Conservation (phyloP, 2,797 vertebrate genomes). For the Sebastes kiyomatsui region DNA sequence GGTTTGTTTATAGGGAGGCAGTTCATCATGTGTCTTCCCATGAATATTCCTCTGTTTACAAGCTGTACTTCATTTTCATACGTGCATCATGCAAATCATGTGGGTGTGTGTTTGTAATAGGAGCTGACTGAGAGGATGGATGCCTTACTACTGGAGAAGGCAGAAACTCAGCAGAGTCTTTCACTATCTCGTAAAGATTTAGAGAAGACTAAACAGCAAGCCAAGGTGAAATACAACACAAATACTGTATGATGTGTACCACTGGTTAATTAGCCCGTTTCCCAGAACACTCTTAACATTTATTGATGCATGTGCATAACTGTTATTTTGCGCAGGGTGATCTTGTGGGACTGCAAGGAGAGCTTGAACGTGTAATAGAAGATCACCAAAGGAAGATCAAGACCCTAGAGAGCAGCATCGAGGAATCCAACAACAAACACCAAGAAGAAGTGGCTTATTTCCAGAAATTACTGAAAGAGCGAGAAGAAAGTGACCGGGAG, state of each 20-base stretch:
- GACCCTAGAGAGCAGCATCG: slow-evolving; percentile 80
- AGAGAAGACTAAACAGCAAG: slow-evolving; percentile 83
- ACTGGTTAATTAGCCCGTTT: neutral
- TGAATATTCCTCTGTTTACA: neutral
- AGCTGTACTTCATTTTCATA: neutral
- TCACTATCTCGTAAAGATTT: slow-evolving; percentile 87
- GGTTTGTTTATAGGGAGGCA: slow-evolving; percentile 74
- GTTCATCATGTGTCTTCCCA: neutral
- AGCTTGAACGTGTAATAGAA: slow-evolving; percentile 77
- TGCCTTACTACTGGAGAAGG: slow-evolving; percentile 91
- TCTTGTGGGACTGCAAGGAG: slow-evolving; percentile 76
- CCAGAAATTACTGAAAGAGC: slow-evolving; percentile 84
- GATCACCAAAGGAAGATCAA: slow-evolving; percentile 81
- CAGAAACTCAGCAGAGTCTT: slow-evolving; percentile 91
- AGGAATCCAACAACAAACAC: slow-evolving; percentile 77
- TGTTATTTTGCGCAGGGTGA: slow-evolving; percentile 79
- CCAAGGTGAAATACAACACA: slow-evolving; percentile 81
- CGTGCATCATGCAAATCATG: neutral
- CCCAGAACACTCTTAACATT: neutral
- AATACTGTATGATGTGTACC: neutral
- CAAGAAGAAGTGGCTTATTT: slow-evolving; percentile 82
- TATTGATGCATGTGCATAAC: neutral
- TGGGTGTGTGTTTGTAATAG: slow-evolving; percentile 73
- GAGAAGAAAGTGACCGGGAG: slow-evolving; percentile 75
- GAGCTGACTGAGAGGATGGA: slow-evolving; percentile 92